Base-by-base conservation (phyloP, 2,113 vertebrate species). In the Malurus melanocephalus region DNA sequence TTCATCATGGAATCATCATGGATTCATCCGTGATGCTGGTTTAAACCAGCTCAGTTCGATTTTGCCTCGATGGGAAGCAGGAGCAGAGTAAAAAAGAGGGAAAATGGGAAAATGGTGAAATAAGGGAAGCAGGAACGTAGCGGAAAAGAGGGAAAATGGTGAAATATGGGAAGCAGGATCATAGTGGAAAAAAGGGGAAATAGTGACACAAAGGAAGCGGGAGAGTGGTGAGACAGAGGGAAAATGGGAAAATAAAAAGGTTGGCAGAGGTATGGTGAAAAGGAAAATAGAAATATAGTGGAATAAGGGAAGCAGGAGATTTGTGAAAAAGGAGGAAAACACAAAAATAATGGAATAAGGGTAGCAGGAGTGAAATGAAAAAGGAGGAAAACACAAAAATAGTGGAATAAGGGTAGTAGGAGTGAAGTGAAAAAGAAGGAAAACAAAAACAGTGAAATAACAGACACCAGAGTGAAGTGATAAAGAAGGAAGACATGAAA, bases 1-100 rank as follows among this genome's bases (percentile, higher is more conserved):
- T 35, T 35, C 49, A 48, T 13, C 7, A 33, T 33, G 33, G 33
- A 33, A 7, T 33, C 33, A 33, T 33, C 33, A 33, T 33, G 33
- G 33, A 33, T 33, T 33, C 33, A 7, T 33, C 33, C 4, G 0
- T 2, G 42, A 16, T 0, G 0, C 2, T 14, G 57, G 52, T 55
- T 85, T 45, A 30, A 79, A 68, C 3, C 4, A 13, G 23, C 30
- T 61, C 1, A 0, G 46, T 10, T 10, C n/a, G 22, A 11, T 28
- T 66, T 23, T 22, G 26, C 33, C 45, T 69, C 30, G 32, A 5
- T 17, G 33, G 1, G 2, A 69, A 71, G 42, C 55, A 60, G 45
- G 6, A 76, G 8, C 8, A 48, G 13, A 35, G 15, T 6, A 32
- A n/a, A 33, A 43, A 62, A 59, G 9, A 4, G 23, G 21, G 22